Evolutionary conservation across 2,113 vertebrate genomes (phyloP), one percentile per base, ranked within the genome.

Genomic region (Seriola quinqueradiata): DNA sequence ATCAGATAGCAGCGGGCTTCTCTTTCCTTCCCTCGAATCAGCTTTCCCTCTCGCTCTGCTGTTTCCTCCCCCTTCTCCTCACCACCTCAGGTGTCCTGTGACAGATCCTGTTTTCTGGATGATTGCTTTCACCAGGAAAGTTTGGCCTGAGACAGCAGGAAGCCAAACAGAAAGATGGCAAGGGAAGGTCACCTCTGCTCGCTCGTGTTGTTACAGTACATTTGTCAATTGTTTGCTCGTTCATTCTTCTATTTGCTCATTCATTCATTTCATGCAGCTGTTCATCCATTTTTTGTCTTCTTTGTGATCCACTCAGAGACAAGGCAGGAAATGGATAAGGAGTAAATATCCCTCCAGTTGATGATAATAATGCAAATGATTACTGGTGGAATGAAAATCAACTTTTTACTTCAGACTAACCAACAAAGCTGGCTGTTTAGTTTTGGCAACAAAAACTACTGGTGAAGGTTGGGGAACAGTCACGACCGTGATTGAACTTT

Each of bases 81-180:
- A 1, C 57, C 70, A 69, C 78, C 57, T 83, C 71, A 74, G 84
- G 67, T 87, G 72, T 90, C 75, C 36, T 58, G 63, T 90, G 78
- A 89, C 90, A 83, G 42, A 65, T 80, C 71, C 57, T 38, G 76
- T 82, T 84, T 88, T 84, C 79, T 60, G 66, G 76, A 52, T 72
- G 69, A 67, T 28, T 70, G 44, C 28, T 69, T 84, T 63, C 58
- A 54, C 38, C 38, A 19, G 70, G 40, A 58, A 55, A 19, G 17
- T 82, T 77, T 3, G 25, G 67, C 44, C 52, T 40, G n/a, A 63
- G 48, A 61, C 48, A 1, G 52, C 57, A 5, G 42, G 67, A 69
- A 46, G 8, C 72, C 65, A 64, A 84, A 81, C 55, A 23, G 8
- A 10, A 3, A 70, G 63, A 54, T 21, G 28, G 46, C 38, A 10